Evolutionary conservation across 2,113 vertebrate genomes (phyloP).

Genomic region (Gymnobelideus leadbeateri): DNA sequence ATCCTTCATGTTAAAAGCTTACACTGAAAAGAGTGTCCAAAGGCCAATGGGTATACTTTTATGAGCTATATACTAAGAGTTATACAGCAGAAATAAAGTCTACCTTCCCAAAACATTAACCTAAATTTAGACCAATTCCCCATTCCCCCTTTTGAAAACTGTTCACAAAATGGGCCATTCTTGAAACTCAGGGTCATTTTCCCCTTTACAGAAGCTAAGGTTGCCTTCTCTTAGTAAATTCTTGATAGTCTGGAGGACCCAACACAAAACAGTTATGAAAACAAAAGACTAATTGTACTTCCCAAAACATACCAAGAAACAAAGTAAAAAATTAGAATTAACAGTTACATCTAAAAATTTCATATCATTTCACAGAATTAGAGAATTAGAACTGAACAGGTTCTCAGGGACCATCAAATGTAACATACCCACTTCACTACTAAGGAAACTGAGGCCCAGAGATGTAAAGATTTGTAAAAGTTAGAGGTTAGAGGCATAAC

Average conservation of each 20-base stretch:
- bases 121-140: slow-evolving; percentile 29
- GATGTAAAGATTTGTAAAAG: neutral
- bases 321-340: neutral
- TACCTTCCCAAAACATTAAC: slow-evolving; percentile 46
- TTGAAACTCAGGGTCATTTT: neutral
- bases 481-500: neutral
- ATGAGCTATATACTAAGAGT: slow-evolving; percentile 44
- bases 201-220: slow-evolving; percentile 43
- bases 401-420: neutral
- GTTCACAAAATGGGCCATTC: slow-evolving; percentile 18
- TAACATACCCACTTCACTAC: neutral
- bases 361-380: neutral
- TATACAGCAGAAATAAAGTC: slow-evolving; percentile 32
- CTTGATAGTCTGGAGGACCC: slow-evolving; percentile 9
- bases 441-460: neutral
- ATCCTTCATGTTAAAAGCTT: slow-evolving; percentile 31
- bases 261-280: neutral
- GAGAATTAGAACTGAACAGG: neutral
- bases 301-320: slow-evolving; percentile 16
- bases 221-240: neutral
- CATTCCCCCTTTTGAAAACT: neutral
- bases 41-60: slow-evolving; percentile 31
- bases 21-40: neutral
- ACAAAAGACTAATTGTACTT: neutral
- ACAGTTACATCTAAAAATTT: neutral